Conservation (phyloP, 2,888 invertebrate genomes). For the Dermolepida albohirtum region DNA sequence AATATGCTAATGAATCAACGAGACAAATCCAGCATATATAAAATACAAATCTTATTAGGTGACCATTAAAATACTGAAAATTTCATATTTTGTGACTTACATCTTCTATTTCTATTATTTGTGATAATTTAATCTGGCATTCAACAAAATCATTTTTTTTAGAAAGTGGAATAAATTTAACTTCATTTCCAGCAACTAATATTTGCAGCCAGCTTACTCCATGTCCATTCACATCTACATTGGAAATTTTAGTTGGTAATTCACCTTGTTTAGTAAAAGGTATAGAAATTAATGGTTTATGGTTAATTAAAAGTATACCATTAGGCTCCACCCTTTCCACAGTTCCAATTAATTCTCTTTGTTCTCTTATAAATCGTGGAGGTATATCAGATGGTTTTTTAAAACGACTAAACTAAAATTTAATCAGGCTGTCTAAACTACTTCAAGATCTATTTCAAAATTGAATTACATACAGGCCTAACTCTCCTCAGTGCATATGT, state of each 20-base stretch:
- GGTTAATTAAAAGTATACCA: constrained; percentile 62
- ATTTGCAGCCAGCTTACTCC: constrained; percentile 66
- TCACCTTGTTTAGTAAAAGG: constrained; percentile 54
- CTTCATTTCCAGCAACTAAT: constrained; percentile 61
- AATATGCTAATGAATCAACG: too few relatives aligned
- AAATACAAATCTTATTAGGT: too few relatives aligned
- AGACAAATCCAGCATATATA: too few relatives aligned
- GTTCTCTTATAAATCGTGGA: constrained; percentile 60
- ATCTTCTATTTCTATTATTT: constrained; percentile 28
- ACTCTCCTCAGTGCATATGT: constrained; percentile 67
- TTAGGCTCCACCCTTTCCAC: constrained; percentile 63
- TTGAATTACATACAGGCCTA: constrained; percentile 65
- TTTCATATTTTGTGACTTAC: constrained; percentile 16
- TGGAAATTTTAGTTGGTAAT: constrained; percentile 69
- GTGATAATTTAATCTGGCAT: constrained; percentile 61
- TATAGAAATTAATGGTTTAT: constrained; percentile 61
- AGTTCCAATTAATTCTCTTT: constrained; percentile 60
- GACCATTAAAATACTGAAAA: too few relatives aligned
- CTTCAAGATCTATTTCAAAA: constrained; percentile 40
- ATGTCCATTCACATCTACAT: constrained; percentile 65
- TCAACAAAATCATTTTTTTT: constrained; percentile 64
- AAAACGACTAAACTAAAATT: constrained; percentile 63
- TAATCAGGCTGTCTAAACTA: constrained; percentile 12
- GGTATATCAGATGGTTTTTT: constrained; percentile 63
- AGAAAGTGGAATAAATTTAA: constrained; percentile 63